Base-by-base conservation (phyloP, 2,888 invertebrate genomes). In the Euclidia mi region DNA sequence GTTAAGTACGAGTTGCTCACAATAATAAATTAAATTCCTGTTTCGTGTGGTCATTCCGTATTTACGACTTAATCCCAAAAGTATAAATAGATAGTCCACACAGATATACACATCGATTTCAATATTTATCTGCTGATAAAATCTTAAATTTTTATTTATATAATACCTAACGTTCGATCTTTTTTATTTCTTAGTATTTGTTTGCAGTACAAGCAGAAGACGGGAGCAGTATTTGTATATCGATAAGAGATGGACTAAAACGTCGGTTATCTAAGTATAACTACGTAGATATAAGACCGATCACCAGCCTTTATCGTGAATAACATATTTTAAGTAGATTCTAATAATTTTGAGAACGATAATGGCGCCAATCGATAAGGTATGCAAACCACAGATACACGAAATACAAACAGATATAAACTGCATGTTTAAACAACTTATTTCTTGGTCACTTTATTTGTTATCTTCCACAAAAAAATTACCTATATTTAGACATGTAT, bases 191-290 rank as follows among this genome's bases (percentile, higher is more conserved):
- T 56, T 46, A 50, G 50, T 58, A 46, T 56, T 48, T 72, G 59
- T 76, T 71, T 71, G 63, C 65, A 62, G 53, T 68, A 61, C 56
- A 68, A 62, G 64, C 60, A 63, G 20, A 51, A 65, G 75, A 70
- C 66, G 64, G 65, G 65, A 67, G 75, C 78, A 75, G 70, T 85
- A 66, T 85, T 81, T 84, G 75, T 43, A 43, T 17, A 56, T 32
- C 55, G 81, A 82, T 82, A 84, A 78, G 66, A 78, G 78, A 81
- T 80, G 71, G 70, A 66, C 75, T 70, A 62, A 77, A 55, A 62
- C 56, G 61, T 41, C 47, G 41, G 48, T 68, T 70, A 72, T 68
- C 68, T 59, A 50, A 59, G 35, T 47, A 52, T 41, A 11, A 31
- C 40, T 50, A 68, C n/a, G n/a, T 53, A 65, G 57, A 68, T 78